phyloP scores from a whole-genome alignment of 2,888 invertebrate species.

The Girardia tigrina region DNA sequence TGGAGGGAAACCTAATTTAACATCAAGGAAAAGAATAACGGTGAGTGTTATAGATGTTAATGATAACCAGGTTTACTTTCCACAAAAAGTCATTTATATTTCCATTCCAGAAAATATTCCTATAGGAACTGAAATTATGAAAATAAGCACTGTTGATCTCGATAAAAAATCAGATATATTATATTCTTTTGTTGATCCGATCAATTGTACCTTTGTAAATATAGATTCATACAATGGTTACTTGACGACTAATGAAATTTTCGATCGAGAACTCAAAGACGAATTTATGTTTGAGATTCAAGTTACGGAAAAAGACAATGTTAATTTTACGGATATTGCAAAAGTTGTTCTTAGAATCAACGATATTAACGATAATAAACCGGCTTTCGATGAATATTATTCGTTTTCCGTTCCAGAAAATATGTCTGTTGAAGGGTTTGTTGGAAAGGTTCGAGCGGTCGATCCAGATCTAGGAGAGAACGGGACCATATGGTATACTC shows the following conservation, averaged over 20 bases:
- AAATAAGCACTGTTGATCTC: neutral
- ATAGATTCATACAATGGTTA: neutral
- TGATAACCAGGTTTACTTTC: slow-evolving; percentile 4
- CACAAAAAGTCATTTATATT: neutral
- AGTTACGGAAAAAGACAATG: neutral
- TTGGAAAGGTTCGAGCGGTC: neutral
- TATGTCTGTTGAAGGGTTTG: neutral
- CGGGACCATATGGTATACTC: neutral
- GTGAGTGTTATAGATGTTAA: neutral
- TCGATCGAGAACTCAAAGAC: slow-evolving; percentile 2
- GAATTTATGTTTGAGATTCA: slow-evolving; percentile 2
- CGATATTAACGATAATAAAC: neutral
- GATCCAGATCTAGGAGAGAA: neutral
- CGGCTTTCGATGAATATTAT: neutral
- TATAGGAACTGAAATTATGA: neutral
- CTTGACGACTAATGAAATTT: slow-evolving; percentile 9
- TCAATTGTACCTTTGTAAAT: neutral
- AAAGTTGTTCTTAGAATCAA: neutral
- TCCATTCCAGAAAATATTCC: slow-evolving; percentile 4
- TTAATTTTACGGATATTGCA: neutral
- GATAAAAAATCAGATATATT: neutral
- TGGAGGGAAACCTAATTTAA: neutral
- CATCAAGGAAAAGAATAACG: neutral
- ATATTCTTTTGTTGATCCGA: neutral
- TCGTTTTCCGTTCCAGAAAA: slow-evolving; percentile 16